Conservation (phyloP, 2,888 invertebrate genomes). For the Bursaphelenchus okinawaensis region DNA sequence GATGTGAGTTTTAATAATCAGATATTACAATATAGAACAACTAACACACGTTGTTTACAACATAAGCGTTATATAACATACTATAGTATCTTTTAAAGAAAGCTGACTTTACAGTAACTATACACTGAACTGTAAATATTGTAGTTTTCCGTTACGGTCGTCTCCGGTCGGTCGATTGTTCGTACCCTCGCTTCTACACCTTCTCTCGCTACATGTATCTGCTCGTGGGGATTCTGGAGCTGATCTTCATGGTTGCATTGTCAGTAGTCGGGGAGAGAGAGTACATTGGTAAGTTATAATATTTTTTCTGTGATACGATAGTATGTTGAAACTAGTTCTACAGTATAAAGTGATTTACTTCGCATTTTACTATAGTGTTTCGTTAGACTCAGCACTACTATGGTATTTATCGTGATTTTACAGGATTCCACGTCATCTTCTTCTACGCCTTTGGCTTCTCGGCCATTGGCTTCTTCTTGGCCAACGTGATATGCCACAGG, state of each 20-base stretch:
- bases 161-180: conserved; percentile 47
- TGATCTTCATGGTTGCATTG: conserved; percentile 62
- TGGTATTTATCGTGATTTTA: conserved; percentile 20
- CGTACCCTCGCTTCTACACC: conserved; percentile 44
- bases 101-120: not conserved
- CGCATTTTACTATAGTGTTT: too few species aligned
- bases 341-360: too few species aligned
- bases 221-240: conserved; percentile 49
- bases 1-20: conserved; percentile 40
- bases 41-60: too few species aligned
- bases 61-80: not conserved
- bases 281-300: conserved; percentile 42
- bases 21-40: not conserved
- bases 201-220: conserved; percentile 40
- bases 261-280: conserved; percentile 56
- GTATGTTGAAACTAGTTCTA: too few species aligned
- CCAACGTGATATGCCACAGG: conserved; percentile 54
- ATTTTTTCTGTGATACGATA: not conserved
- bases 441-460: conserved; percentile 56
- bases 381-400: too few species aligned
- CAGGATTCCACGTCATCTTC: conserved; percentile 54
- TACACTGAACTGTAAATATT: conserved; percentile 22
- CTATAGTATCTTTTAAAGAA: not conserved
- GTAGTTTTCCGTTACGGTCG: conserved; percentile 50
- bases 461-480: conserved; percentile 52